phyloP scores from a whole-genome alignment of 2,888 invertebrate genomes.

The Nezara viridula region DNA sequence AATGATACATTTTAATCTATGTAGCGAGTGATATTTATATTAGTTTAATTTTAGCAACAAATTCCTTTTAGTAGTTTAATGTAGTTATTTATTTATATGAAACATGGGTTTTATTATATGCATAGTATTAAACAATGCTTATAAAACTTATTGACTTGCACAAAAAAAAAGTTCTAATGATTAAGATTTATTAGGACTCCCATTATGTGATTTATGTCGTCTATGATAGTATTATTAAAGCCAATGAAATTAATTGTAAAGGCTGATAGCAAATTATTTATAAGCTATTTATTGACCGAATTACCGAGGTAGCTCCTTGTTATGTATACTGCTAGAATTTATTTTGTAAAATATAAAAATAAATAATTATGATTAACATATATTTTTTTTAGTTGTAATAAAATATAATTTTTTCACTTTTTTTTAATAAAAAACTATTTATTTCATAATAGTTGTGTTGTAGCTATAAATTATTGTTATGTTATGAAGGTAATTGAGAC shows the following conservation, averaged over 20 bases:
- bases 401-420: slow-evolving; percentile 7
- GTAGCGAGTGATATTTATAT: slow-evolving; percentile 39
- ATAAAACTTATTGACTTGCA: slow-evolving; percentile 3
- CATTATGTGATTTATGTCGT: slow-evolving; percentile 47
- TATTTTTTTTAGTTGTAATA: slow-evolving; percentile 45
- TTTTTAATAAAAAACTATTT: slow-evolving; percentile 23
- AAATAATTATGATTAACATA: slow-evolving; percentile 14
- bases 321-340: slow-evolving; percentile 33
- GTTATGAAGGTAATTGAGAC: slow-evolving; percentile 29
- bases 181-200: slow-evolving; percentile 22
- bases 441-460: slow-evolving; percentile 33
- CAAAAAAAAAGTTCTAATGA: slow-evolving; percentile 29
- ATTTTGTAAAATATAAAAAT: slow-evolving; percentile 28
- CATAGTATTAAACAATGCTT: slow-evolving; percentile 47
- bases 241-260: slow-evolving; percentile 56
- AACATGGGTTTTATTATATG: slow-evolving; percentile 34
- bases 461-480: slow-evolving; percentile 14
- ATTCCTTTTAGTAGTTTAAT: slow-evolving; percentile 33
- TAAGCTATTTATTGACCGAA: slow-evolving; percentile 51
- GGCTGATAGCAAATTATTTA: slow-evolving; percentile 54
- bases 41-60: slow-evolving; percentile 34
- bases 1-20: neutral
- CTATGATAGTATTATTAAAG: slow-evolving; percentile 58
- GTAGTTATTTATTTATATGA: slow-evolving; percentile 40
- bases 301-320: slow-evolving; percentile 26